A percentile compares a stretch with the other conserved stretches of the same genome.
These are phyloP conservation scores for Melipona bicolor DNA, from an alignment of 2,888 invertebrate species.

Conservation along the genomic window DNA sequence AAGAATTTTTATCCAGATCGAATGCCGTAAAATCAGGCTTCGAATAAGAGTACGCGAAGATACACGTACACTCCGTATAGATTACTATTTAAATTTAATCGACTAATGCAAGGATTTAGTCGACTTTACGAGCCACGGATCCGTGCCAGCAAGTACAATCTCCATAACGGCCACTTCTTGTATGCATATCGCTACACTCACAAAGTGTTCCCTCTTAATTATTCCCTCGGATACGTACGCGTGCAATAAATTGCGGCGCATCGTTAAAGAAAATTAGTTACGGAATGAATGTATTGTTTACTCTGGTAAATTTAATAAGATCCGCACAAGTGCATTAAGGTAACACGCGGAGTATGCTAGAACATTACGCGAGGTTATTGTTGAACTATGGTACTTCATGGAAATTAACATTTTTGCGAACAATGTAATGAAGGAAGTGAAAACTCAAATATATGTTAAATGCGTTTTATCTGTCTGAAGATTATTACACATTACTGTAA, in stretches of 20 bases:
- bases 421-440: too few relatives aligned
- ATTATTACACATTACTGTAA: too few relatives aligned
- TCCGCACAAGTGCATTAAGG: neutral
- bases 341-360: neutral
- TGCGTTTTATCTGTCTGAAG: too few relatives aligned
- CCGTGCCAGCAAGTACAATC: slow-evolving; percentile 18
- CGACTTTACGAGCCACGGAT: slow-evolving; percentile 10
- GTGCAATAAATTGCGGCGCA: neutral
- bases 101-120: slow-evolving; percentile 5
- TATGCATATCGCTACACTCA: neutral
- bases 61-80: neutral
- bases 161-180: slow-evolving; percentile 11
- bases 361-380: neutral
- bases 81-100: slow-evolving; percentile 33
- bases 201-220: neutral
- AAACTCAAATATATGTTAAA: too few relatives aligned
- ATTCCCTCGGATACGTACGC: neutral
- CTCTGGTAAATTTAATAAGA: neutral
- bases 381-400: too few relatives aligned
- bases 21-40: too few relatives aligned
- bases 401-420: too few relatives aligned
- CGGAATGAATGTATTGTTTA: neutral
- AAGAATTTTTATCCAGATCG: too few relatives aligned
- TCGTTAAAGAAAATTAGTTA: neutral
- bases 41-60: too few relatives aligned